Evolutionary conservation across 2,113 vertebrate genomes (phyloP), one percentile per base, ranked within the genome.

Genomic region (Rhipidura dahli): DNA sequence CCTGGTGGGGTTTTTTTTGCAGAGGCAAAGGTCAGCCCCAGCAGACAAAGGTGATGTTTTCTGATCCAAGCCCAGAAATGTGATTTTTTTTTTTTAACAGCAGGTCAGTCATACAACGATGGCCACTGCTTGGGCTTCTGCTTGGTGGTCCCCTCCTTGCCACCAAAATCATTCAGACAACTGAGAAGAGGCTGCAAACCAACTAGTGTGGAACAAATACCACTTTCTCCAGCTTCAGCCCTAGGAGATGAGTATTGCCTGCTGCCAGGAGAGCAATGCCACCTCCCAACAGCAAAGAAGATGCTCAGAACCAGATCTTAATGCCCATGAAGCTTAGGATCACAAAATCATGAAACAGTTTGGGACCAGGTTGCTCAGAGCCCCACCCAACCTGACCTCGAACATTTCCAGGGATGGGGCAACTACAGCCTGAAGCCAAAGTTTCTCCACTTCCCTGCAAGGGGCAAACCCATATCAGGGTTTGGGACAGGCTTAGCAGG

Each of bases 401-500:
- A 47, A 5, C 4, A 15, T 50, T 40, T 23, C 60, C 70, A 78
- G 37, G 42, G 14, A 50, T 16, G n/a, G 19, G 15, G 26, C 47
- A 63, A 4, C 56, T 15, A 35, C 56, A 5, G 28, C 66, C 56
- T 57, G 42, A 49, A 53, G 5, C 40, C 45, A 14, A 9, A 56
- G 4, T 24, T 60, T 31, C 79, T 45, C 19, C 42, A 3, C 14
- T 27, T 27, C 31, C 15, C 16, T 3, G 4, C 54, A 13, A 24
- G 19, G 9, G 8, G 14, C 54, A 78, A 90, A 64, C 6, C 18
- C 4, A 0, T 2, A 3, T 3, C 0, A 3, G 44, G 18, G 7
- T n/a, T 72, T 17, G 35, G 42, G 26, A 31, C 1, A 6, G 31
- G 44, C 28, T 73, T 3, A 40, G 51, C 72, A 63, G 56, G 68